A percentile compares a stretch with the other conserved stretches of the same genome.
Conservation (phyloP, 2,113 vertebrate genomes). For the Trinectes maculatus region DNA sequence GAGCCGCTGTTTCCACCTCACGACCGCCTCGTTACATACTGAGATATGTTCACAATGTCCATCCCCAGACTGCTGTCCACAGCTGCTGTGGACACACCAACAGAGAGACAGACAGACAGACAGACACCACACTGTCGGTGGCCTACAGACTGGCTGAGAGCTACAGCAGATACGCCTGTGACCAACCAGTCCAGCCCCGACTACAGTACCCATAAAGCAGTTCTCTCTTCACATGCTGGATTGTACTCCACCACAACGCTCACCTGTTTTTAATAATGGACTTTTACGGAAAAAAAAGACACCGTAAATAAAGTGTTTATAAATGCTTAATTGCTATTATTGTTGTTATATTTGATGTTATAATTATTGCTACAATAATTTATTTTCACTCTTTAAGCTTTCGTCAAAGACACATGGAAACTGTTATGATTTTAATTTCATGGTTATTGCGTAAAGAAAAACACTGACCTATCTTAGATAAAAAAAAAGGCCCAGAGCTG, state of each 20-base stretch:
- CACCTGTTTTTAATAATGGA: constrained; percentile 81
- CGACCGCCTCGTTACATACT: constrained; percentile 49
- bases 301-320: constrained; percentile 84
- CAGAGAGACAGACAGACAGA: constrained; percentile 9
- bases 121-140: constrained; percentile 38
- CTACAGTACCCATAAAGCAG: constrained; percentile 52
- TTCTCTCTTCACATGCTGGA: constrained; percentile 82
- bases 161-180: constrained; percentile 14
- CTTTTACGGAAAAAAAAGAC: constrained; percentile 75
- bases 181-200: constrained; percentile 29
- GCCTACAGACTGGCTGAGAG: constrained; percentile 25
- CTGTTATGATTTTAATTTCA: constrained; percentile 81
- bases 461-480: constrained; percentile 83
- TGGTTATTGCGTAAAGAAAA: constrained; percentile 79
- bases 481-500: constrained; percentile 77
- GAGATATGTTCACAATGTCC: constrained; percentile 45
- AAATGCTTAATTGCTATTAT: constrained; percentile 85
- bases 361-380: constrained; percentile 88
- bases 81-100: constrained; percentile 24
- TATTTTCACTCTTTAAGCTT: constrained; percentile 85
- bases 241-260: constrained; percentile 77
- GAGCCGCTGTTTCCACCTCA: constrained; percentile 71
- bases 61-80: constrained; percentile 10
- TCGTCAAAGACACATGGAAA: constrained; percentile 81
- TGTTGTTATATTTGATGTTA: constrained; percentile 85